These are phyloP conservation scores for Sminthopsis crassicaudata DNA, from an alignment of 2,113 vertebrate genomes.

Conservation along the genomic window DNA sequence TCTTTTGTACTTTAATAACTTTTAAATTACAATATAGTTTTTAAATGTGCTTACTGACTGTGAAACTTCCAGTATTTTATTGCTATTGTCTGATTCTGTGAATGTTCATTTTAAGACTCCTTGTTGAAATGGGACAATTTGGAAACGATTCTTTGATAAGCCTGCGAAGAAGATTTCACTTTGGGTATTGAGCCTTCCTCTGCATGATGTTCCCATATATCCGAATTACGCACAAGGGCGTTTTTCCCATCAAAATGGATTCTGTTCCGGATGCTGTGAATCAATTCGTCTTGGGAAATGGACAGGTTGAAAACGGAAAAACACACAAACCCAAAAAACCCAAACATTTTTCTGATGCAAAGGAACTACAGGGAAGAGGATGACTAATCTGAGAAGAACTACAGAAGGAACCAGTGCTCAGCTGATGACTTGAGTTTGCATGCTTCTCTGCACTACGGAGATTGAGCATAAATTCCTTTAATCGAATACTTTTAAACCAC, in stretches of 20 bases:
- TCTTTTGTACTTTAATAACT: slow-evolving; percentile 70
- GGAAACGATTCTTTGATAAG: slow-evolving; percentile 81
- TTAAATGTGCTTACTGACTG: slow-evolving; percentile 77
- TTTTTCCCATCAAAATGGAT: slow-evolving; percentile 65
- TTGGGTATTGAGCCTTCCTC: slow-evolving; percentile 69
- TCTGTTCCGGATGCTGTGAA: slow-evolving; percentile 49
- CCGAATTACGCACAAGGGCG: slow-evolving; percentile 67
- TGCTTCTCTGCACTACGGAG: slow-evolving; percentile 77
- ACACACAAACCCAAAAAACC: not conserved
- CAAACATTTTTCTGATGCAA: not conserved
- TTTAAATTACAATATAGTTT: slow-evolving; percentile 65
- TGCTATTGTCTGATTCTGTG: slow-evolving; percentile 86
- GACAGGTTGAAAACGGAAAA: slow-evolving; percentile 18
- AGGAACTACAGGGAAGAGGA: not conserved
- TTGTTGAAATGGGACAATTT: slow-evolving; percentile 86
- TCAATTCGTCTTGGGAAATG: slow-evolving; percentile 49
- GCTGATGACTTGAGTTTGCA: slow-evolving; percentile 70
- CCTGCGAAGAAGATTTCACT: slow-evolving; percentile 77
- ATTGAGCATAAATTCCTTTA: slow-evolving; percentile 77
- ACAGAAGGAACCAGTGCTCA: slow-evolving; percentile 58
- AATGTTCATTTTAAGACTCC: slow-evolving; percentile 88
- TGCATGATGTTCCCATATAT: slow-evolving; percentile 64
- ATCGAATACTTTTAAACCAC: slow-evolving; percentile 69
- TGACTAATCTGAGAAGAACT: slow-evolving; percentile 26
- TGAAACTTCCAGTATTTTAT: slow-evolving; percentile 77